These are phyloP conservation scores for Sarcophaga peregrina DNA, from an alignment of 1,140 invertebrate genomes.

Conservation along the genomic window DNA sequence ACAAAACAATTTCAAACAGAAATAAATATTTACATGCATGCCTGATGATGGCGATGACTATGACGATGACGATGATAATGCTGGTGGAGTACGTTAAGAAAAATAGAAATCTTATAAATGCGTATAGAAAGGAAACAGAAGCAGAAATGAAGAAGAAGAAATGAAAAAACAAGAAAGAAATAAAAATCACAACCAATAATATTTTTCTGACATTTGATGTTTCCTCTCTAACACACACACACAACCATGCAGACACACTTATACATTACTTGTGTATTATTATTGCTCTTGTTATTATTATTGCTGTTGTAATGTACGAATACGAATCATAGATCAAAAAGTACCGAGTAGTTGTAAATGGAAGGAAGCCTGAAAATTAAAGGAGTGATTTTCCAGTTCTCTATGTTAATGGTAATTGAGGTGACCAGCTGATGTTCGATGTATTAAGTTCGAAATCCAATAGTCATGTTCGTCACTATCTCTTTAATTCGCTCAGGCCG, in stretches of 20 bases:
- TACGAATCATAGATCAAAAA: too few relatives aligned
- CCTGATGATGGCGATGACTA: too few relatives aligned
- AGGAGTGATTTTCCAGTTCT: neutral
- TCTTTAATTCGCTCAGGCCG: too few relatives aligned
- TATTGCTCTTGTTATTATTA: neutral
- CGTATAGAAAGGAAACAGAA: too few relatives aligned
- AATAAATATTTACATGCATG: neutral
- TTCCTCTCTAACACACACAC: neutral
- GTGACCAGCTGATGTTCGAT: neutral
- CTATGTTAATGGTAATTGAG: neutral
- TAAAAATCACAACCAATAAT: conserved; percentile 35
- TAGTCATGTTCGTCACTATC: too few relatives aligned
- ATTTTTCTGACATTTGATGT: conserved; percentile 37
- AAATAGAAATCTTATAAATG: neutral
- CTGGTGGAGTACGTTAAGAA: too few relatives aligned
- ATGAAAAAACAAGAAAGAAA: neutral
- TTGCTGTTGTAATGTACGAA: neutral
- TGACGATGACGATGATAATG: too few relatives aligned
- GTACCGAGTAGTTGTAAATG: neutral
- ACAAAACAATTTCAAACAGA: neutral
- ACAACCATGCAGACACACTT: neutral
- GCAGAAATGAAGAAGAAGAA: neutral
- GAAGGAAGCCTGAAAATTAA: neutral
- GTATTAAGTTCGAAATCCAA: too few relatives aligned
- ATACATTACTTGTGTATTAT: too few relatives aligned